phyloP scores from a whole-genome alignment of 2,113 vertebrate genomes.

The Numenius arquata region DNA sequence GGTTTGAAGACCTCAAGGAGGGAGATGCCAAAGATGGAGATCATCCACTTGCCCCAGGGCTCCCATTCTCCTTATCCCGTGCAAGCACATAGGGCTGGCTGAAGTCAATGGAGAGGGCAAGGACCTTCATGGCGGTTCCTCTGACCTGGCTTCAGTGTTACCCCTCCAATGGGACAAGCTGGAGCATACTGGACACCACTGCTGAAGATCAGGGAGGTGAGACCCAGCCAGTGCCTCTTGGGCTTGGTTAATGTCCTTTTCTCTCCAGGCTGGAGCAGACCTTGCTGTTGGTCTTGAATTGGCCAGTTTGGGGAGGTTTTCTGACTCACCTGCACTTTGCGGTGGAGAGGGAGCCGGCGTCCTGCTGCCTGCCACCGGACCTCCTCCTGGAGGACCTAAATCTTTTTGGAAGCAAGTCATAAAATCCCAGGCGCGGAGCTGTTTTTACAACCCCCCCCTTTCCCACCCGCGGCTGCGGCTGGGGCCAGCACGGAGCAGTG shows the following conservation, averaged over 20 bases:
- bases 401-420: neutral
- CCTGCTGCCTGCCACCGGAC: neutral
- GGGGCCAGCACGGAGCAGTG: neutral
- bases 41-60: no score
- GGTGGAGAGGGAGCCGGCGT: neutral
- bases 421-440: neutral
- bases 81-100: neutral
- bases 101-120: accelerated
- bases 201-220: neutral
- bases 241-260: neutral
- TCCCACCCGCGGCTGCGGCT: neutral
- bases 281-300: accelerated
- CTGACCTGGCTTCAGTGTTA: neutral
- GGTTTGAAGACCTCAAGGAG: neutral
- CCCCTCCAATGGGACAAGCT: neutral
- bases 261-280: neutral
- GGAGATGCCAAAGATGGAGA: neutral
- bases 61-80: neutral
- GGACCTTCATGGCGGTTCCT: neutral
- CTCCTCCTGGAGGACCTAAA: neutral
- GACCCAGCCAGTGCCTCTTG: neutral
- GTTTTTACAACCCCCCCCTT: neutral
- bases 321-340: accelerated
- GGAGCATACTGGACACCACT: neutral
- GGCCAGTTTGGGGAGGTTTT: neutral